Base-by-base conservation (phyloP, 2,113 vertebrate species). In the Speoplatyrhinus poulsoni region DNA sequence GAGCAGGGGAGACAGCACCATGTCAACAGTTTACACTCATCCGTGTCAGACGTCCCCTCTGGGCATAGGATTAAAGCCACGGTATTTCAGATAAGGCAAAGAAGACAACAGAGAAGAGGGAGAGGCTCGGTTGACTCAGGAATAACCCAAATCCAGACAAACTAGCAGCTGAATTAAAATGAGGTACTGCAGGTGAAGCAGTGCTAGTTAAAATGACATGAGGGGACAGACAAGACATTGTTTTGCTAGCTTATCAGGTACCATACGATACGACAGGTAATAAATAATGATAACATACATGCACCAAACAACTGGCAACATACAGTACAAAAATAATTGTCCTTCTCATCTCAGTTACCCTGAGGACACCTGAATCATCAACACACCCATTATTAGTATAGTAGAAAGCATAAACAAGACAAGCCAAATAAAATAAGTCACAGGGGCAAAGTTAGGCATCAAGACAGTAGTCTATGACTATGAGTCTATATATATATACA, bases 1-100 rank as follows among this genome's bases (percentile, higher is more conserved):
- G 86, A 82, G 83, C 82, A 87, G 73, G 87, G 88, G 85, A 89
- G 89, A 89, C 89, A 85, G 87, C 85, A 84, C 83, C 88, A 85
- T 89, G 89, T 90, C 88, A 92, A 91, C 87, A 89, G 87, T 90
- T 90, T 90, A 90, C 89, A 86, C 82, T 89, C 85, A 85, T 89
- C 83, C 89, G 87, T 90, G 85, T 89, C 89, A 92, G 83, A 77
- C 72, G 64, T 87, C 87, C 87, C 87, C 87, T 63, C 81, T 77
- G 86, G 90, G 85, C 82, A 80, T 73, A 77, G 88, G 88, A 91
- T 90, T 90, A 88, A 88, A 91, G 88, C 85, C 85, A 83, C 83
- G 71, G 88, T 81, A 69, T 82, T 82, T 81, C 74, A 62, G 84
- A 83, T 79, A 80, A 79, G 85, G 79, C 70, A 49, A 66, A 84